Percentiles rank a stretch among this genome's conserved stretches.
Evolutionary conservation across 2,113 vertebrate species (phyloP).

Genomic region (Megatriorchis doriae): DNA sequence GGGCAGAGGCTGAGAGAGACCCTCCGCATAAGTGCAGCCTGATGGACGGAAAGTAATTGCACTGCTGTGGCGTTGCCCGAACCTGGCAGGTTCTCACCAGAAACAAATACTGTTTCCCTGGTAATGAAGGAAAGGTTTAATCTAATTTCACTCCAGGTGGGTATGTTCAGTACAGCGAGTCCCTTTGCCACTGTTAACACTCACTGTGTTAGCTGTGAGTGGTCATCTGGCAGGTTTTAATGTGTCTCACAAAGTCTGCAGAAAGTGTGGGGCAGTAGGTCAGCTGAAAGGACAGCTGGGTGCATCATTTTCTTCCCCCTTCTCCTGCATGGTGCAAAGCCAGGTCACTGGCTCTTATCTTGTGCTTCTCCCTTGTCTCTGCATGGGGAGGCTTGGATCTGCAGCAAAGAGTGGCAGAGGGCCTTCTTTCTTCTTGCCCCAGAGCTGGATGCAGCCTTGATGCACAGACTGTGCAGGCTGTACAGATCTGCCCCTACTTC

Average conservation of each 20-base stretch:
- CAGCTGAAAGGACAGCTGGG: background rate
- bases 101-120: background rate
- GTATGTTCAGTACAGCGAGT: background rate
- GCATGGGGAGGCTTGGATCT: background rate
- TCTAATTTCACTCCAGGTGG: background rate
- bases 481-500: background rate
- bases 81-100: background rate
- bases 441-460: background rate
- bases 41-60: background rate
- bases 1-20: background rate
- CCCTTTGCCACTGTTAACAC: background rate
- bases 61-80: background rate
- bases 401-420: background rate
- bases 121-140: background rate
- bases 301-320: background rate
- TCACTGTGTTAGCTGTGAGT: background rate
- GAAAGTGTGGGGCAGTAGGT: background rate
- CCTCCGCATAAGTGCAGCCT: background rate
- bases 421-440: background rate
- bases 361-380: background rate
- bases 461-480: background rate
- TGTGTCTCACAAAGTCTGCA: background rate
- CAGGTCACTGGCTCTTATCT: background rate
- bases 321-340: rapidly evolving
- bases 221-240: background rate